Evolutionary conservation across 2,888 invertebrate genomes (phyloP).

Genomic region (Lycaena phlaeas): DNA sequence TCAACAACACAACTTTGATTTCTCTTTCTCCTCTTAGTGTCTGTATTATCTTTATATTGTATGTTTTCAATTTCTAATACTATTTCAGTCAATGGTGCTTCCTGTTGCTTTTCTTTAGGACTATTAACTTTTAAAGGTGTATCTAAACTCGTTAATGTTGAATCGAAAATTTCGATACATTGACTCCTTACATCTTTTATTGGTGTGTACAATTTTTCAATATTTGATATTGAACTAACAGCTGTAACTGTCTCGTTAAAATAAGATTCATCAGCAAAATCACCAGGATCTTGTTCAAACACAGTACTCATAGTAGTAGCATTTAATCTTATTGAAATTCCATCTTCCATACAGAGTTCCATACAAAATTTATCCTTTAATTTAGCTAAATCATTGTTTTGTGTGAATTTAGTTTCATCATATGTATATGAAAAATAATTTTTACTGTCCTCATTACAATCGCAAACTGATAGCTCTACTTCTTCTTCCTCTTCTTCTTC

Average conservation of each 20-base stretch:
- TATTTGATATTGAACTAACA: constrained; percentile 45
- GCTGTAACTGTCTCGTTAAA: constrained; percentile 48
- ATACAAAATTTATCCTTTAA: constrained; percentile 57
- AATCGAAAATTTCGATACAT: constrained; percentile 59
- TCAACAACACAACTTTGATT: constrained; percentile 35
- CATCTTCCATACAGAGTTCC: constrained; percentile 59
- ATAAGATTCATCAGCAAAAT: constrained; percentile 23
- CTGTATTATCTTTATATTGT: constrained; percentile 28
- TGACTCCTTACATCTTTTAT: constrained; percentile 45
- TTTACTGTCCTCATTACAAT: constrained; percentile 42
- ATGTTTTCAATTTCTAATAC: constrained; percentile 42
- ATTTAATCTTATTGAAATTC: constrained; percentile 42
- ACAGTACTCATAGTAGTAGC: constrained; percentile 37
- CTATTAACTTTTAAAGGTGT: constrained; percentile 48
- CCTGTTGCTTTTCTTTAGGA: constrained; percentile 28
- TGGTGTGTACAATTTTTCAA: constrained; percentile 50
- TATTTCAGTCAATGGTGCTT: constrained; percentile 38
- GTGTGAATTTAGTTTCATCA: constrained; percentile 29
- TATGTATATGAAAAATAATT: constrained; percentile 39
- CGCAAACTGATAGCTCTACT: constrained; percentile 41
- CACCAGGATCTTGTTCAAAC: constrained; percentile 33
- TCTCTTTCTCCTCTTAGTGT: constrained; percentile 47
- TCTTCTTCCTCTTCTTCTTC: constrained; percentile 39
- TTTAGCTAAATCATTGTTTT: constrained; percentile 26
- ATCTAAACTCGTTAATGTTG: constrained; percentile 58